Evolutionary conservation across 2,797 vertebrate species (phyloP), one percentile per base, ranked within the genome.

Genomic region (Gephyroberyx darwinii): DNA sequence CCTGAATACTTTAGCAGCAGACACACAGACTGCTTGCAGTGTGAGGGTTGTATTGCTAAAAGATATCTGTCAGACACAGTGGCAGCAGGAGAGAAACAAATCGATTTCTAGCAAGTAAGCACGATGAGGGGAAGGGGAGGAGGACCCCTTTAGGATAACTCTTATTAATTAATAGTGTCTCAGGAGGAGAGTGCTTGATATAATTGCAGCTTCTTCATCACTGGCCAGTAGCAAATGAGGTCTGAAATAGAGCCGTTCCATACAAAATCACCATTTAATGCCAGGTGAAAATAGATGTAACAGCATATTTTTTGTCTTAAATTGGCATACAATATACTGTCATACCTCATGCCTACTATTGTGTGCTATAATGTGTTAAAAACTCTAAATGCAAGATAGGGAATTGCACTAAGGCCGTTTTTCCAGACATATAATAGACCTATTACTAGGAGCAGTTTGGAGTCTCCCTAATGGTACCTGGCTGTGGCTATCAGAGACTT

Each of bases 141-240:
- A 78, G 70, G 71, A 74, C 83, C 71, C 67, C 82, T 80, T 89
- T 82, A 81, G 79, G 65, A 74, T 56, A 86, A 80, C 77, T 90
- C 75, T 86, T 90, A 91, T 92, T 93, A 93, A 94, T 93, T 92
- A 93, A 92, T 89, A 86, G 90, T 78, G 80, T 86, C 84, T 90
- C 89, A 78, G 84, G 74, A 80, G 75, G 79, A 86, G 82, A 84
- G 75, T 76, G 75, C 89, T 84, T 88, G 82, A 88, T 88, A 83
- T 85, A 79, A 77, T 82, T 79, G 69, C 65, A 86, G 76, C 71
- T 39, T 75, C 75, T 60, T 45, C 54, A 52, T 65, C 5, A 2
- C 71, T 64, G 73, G 79, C 71, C 47, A 41, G 62, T 47, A 70
- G 50, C 75, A 84, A 90, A 86, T 84, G 70, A 88, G 75, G 70